Evolutionary conservation across 2,888 invertebrate genomes (phyloP).

Genomic region (Julus scandinavius): DNA sequence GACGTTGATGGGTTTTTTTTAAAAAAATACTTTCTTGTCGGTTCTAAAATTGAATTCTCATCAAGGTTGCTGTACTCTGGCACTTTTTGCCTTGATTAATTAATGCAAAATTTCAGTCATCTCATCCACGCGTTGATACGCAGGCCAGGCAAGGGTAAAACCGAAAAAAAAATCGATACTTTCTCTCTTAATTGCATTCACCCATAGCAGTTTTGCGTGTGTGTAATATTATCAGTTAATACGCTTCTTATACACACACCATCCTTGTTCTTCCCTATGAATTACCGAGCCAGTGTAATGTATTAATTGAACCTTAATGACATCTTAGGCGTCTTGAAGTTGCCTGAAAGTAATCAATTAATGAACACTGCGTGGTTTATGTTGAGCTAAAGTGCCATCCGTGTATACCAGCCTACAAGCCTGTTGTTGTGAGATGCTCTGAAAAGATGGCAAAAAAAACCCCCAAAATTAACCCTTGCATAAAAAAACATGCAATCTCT

Average conservation of each 20-base stretch:
- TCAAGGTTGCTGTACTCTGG: neutral
- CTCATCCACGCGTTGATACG: neutral
- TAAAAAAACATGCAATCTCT: conserved; percentile 30
- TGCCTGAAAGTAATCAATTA: conserved; percentile 49
- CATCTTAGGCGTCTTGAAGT: conserved; percentile 46
- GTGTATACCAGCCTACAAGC: neutral
- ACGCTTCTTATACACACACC: conserved; percentile 19
- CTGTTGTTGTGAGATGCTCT: neutral
- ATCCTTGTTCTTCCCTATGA: conserved; percentile 35
- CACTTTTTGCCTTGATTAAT: conserved; percentile 25
- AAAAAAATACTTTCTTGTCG: too few relatives aligned
- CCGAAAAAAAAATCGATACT: neutral
- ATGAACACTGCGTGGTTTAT: conserved; percentile 23
- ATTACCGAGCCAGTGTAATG: conserved; percentile 43
- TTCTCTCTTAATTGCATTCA: conserved; percentile 21
- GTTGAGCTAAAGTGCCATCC: conserved; percentile 34
- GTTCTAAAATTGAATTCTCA: neutral
- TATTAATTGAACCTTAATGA: conserved; percentile 48
- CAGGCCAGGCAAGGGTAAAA: neutral
- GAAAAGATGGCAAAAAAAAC: neutral
- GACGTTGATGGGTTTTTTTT: too few relatives aligned
- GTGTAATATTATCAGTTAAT: conserved; percentile 30
- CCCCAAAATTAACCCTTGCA: conserved; percentile 6
- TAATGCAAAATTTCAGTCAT: conserved; percentile 22
- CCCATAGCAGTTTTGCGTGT: conserved; percentile 10